Conservation (phyloP, 2,888 invertebrate species). For the Trilocha varians region DNA sequence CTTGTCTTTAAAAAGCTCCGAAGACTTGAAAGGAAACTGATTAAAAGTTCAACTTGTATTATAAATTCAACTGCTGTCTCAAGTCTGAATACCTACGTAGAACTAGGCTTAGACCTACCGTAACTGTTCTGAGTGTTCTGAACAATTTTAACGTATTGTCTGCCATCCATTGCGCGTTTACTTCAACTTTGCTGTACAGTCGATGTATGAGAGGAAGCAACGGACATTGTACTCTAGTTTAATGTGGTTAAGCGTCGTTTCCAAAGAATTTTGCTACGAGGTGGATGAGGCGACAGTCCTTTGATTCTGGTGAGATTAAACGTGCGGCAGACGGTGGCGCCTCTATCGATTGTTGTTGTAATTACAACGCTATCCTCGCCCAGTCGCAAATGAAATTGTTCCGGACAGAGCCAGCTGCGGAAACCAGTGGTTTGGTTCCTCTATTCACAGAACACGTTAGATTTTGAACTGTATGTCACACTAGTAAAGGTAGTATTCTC, state of each 20-base stretch:
- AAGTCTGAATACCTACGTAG: too few species aligned
- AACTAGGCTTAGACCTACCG: background rate
- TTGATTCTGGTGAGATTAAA: conserved; percentile 72
- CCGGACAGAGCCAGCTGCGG: conserved; percentile 66
- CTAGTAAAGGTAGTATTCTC: conserved; percentile 16
- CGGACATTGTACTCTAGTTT: conserved; percentile 8
- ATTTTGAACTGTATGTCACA: conserved; percentile 39
- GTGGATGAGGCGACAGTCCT: conserved; percentile 68
- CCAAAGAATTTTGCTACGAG: conserved; percentile 35
- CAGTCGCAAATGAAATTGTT: conserved; percentile 74
- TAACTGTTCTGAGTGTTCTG: background rate
- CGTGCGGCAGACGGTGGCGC: conserved; percentile 74
- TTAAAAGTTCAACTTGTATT: too few species aligned
- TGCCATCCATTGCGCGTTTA: background rate
- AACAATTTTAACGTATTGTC: background rate
- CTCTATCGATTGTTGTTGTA: conserved; percentile 74
- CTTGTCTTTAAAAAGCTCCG: too few species aligned
- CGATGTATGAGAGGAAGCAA: background rate
- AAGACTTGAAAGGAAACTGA: too few species aligned
- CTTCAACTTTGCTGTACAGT: background rate
- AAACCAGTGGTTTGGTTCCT: conserved; percentile 59
- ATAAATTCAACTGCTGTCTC: too few species aligned
- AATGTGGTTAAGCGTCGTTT: conserved; percentile 1
- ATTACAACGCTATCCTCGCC: conserved; percentile 72
- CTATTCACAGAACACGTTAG: conserved; percentile 29